phyloP scores from a whole-genome alignment of 1,140 invertebrate genomes.

The Diploscapter pachys region DNA sequence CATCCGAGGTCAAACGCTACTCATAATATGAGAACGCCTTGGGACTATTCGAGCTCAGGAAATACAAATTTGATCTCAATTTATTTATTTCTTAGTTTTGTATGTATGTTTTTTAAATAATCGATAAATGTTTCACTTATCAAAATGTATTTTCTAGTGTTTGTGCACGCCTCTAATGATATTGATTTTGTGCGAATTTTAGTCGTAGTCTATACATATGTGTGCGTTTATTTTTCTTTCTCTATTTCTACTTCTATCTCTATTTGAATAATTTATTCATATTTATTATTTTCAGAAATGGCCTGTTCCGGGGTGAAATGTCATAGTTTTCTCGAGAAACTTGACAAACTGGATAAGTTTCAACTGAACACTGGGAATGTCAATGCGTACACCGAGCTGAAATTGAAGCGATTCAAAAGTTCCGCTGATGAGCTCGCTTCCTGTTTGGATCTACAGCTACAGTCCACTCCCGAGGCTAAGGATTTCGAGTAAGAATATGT shows the following conservation, averaged over 20 bases:
- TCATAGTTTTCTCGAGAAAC: slow-evolving; percentile 9
- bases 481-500: slow-evolving; percentile 25
- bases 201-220: background rate
- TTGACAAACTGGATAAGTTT: slow-evolving; percentile 41
- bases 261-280: slow-evolving; percentile 1
- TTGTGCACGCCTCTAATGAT: background rate
- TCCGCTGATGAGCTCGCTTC: slow-evolving; percentile 52
- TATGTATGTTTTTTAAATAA: slow-evolving; percentile 3
- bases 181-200: slow-evolving; percentile 4
- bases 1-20: background rate
- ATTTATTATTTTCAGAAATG: too few relatives aligned
- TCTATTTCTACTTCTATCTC: background rate
- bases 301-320: slow-evolving; percentile 1
- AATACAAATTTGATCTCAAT: slow-evolving; percentile 3
- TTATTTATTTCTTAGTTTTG: background rate
- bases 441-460: slow-evolving; percentile 51
- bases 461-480: slow-evolving; percentile 25
- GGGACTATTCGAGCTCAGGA: background rate
- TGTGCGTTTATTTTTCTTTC: background rate
- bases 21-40: slow-evolving; percentile 7
- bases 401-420: slow-evolving; percentile 47
- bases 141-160: background rate
- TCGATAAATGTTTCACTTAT: slow-evolving; percentile 8
- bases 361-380: slow-evolving; percentile 56
- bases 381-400: slow-evolving; percentile 55